Base-by-base conservation (phyloP, 2,888 invertebrate species). In the Sylvicola cinctus region DNA sequence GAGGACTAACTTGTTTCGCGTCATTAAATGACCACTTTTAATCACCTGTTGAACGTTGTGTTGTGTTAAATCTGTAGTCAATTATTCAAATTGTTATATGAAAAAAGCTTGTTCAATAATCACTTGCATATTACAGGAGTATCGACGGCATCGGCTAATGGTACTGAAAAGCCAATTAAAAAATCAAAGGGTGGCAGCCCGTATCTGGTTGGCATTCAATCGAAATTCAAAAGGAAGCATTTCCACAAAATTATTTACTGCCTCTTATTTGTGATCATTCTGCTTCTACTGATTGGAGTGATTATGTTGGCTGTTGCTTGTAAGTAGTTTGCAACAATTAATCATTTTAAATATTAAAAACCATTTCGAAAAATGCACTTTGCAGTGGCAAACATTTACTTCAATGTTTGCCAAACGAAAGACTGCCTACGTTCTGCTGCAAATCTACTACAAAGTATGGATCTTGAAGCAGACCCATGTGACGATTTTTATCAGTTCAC, bases 401-500 rank as follows among this genome's bases (percentile, higher is more conserved):
- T 31, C 17, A n/a, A n/a, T n/a, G 44, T 68, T 20, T 80, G 79
- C 45, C 67, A 66, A 34, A 68, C 63, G 17, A 67, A 65, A 36
- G 71, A 76, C 49, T 81, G 81, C 45, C 56, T 80, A 26, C 65
- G 75, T 17, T 65, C 71, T 40, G 78, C 83, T 7, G 70, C 78
- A 14, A 78, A 74, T 54, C 61, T 83, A 25, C 67, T 74, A 13
- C 63, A 74, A 30, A 72, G 80, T 10, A 76, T 84, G 70, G 74
- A 84, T 50, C 54, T 54, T 34, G 63, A 62, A 17, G 69, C 66
- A 33, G 66, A 83, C 52, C 83, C 84, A 32, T 84, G 84, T 47
- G 70, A 78, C 29, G 71, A 84, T 56, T 84, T 84, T 58, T 81
- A 83, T 54, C 60, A 72, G 64, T 83, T 69, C 44, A 54, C 68